Conservation (phyloP, 2,888 invertebrate genomes). For the Drosophila kambysellisi region DNA sequence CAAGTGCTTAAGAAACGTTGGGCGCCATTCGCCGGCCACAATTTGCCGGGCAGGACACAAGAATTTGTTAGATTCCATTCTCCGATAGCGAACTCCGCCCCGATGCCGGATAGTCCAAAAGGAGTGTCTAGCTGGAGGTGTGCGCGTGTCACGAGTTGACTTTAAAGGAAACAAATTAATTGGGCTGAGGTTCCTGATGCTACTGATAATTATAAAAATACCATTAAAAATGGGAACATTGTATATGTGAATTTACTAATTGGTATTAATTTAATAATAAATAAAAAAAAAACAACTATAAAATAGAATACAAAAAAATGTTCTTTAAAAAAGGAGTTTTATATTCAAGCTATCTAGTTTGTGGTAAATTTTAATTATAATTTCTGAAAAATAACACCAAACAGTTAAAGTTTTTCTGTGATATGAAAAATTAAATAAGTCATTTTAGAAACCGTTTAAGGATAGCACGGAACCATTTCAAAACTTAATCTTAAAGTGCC, state of each 20-base stretch:
- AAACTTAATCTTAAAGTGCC: neutral
- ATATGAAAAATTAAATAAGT: neutral
- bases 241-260: no score
- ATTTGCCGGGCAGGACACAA: conserved; percentile 33
- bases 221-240: no score
- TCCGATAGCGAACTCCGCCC: conserved; percentile 11
- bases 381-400: neutral
- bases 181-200: neutral
- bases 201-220: no score
- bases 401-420: neutral
- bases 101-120: conserved; percentile 2
- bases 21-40: conserved; percentile 56
- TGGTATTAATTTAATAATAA: neutral
- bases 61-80: conserved; percentile 29
- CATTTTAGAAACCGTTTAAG: neutral
- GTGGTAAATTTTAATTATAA: neutral
- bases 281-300: neutral
- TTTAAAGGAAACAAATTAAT: neutral
- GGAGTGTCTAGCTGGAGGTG: conserved; percentile 22
- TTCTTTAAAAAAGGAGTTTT: neutral
- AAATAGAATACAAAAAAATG: neutral
- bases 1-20: conserved; percentile 44
- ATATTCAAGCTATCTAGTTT: neutral
- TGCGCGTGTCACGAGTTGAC: conserved; percentile 16
- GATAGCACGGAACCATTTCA: neutral